Percentiles rank a stretch among this genome's conserved stretches.
Evolutionary conservation across 2,797 vertebrate genomes (phyloP).

Genomic region (Sebastes kiyomatsui): DNA sequence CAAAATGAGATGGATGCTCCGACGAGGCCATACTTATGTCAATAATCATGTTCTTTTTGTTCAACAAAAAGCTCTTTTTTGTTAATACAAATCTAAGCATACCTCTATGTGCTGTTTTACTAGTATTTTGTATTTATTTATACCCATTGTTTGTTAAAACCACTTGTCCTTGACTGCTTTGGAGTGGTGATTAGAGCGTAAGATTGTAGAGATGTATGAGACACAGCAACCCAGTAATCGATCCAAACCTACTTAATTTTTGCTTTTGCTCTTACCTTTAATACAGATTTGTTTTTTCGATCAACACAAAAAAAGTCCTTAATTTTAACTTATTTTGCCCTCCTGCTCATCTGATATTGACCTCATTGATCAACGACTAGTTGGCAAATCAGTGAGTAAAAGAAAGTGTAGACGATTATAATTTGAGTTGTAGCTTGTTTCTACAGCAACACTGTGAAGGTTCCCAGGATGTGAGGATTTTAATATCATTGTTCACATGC

Average conservation of each 20-base stretch:
- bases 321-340: not conserved
- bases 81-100: too few species aligned
- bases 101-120: not conserved
- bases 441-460: not conserved
- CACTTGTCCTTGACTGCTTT: not conserved
- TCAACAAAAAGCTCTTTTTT: not conserved
- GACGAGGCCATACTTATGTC: not conserved
- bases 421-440: not conserved
- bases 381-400: not conserved
- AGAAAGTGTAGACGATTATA: not conserved
- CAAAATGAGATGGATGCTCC: slow-evolving; percentile 31
- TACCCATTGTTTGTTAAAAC: not conserved
- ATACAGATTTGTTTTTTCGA: too few species aligned
- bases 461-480: not conserved
- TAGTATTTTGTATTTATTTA: not conserved
- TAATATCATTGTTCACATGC: slow-evolving; percentile 11
- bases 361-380: not conserved
- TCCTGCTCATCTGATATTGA: not conserved
- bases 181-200: not conserved
- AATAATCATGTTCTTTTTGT: slow-evolving; percentile 16
- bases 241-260: not conserved
- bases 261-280: not conserved
- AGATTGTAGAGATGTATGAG: not conserved
- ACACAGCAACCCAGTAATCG: not conserved
- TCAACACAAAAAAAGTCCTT: too few species aligned